phyloP scores from a whole-genome alignment of 35 echinoderm and acorn worm genomes.

The Stichopus chloronotus region DNA sequence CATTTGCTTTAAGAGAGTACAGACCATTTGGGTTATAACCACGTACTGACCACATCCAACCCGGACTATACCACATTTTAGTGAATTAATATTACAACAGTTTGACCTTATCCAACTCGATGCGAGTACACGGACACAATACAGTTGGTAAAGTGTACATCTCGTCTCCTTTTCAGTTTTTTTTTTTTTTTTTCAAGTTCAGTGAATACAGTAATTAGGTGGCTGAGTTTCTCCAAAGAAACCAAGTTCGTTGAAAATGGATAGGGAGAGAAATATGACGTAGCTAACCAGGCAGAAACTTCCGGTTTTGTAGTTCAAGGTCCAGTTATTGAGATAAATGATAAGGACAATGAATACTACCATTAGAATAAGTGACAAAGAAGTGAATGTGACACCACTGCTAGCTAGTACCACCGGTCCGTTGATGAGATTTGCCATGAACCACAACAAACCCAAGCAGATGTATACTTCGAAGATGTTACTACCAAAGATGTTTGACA shows the following conservation, averaged over 20 bases:
- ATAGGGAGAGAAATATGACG: slow-evolving; percentile 23
- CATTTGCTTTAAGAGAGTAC: too few species aligned
- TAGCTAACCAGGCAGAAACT: slow-evolving; percentile 51
- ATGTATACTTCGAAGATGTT: slow-evolving; percentile 93
- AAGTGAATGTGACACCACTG: slow-evolving; percentile 73
- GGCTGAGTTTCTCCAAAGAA: slow-evolving; percentile 42
- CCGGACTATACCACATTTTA: too few species aligned
- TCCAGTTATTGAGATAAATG: slow-evolving; percentile 88
- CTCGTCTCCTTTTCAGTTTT: too few species aligned
- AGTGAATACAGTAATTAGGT: slow-evolving; percentile 47
- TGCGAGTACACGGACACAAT: too few species aligned
- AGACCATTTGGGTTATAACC: too few species aligned
- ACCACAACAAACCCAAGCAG: slow-evolving; percentile 92
- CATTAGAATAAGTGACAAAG: slow-evolving; percentile 70
- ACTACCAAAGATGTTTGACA: slow-evolving; percentile 94
- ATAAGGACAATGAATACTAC: slow-evolving; percentile 72
- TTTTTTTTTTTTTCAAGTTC: too few species aligned
- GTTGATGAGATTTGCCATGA: slow-evolving; percentile 55
- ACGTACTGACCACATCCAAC: too few species aligned
- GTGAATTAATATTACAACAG: too few species aligned
- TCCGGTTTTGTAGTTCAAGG: slow-evolving; percentile 55
- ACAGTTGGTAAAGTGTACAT: too few species aligned
- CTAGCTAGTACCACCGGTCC: slow-evolving; percentile 68
- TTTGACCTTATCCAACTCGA: too few species aligned
- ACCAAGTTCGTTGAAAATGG: slow-evolving; percentile 70